Base-by-base conservation (phyloP, 1,140 invertebrate species). In the Bombus pyrosoma region DNA sequence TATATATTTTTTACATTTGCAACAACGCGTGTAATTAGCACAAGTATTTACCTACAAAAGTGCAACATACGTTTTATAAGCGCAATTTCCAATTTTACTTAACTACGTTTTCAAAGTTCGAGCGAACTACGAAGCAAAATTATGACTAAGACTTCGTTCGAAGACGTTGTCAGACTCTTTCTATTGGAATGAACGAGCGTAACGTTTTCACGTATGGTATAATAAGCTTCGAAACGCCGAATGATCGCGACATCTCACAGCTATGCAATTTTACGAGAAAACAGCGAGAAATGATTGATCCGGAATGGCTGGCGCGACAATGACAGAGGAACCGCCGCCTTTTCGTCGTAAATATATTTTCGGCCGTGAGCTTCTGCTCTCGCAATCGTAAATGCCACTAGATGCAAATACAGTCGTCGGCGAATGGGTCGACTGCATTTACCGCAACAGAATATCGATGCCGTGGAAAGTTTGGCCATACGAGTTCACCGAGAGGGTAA, bases 401-500 rank as follows among this genome's bases (percentile, higher is more conserved):
- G 75, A 79, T 84, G 82, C 83, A 85, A 85, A 85, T 85, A 39
- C 83, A 47, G 22, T 34, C 53, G 76, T 41, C 34, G 74, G 43
- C 18, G 62, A 77, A 47, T 15, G 13, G 62, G 28, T 32, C 39
- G 57, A 76, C 66, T 85, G 83, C 83, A 34, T 85, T 85, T 80
- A 80, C 83, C 83, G 66, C 83, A 85, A 85, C 83, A 85, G 83
- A 85, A 85, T 85, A 85, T 85, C 83, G 76, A 85, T 85, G 83
- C 41, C 53, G 47, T n/a, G 66, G 62, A 85, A 85, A 79, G 76
- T 85, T 85, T 62, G 64, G 68, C 47, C 47, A 64, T 85, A 80
- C 76, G 83, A 80, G 80, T 85, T 59, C 66, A 39, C 68, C 28
- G 83, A n/a, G 68, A 25, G 76, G 25, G 59, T 80, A 72, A 85